Evolutionary conservation across 2,888 invertebrate species (phyloP).

Genomic region (Hoplodrina ambigua): DNA sequence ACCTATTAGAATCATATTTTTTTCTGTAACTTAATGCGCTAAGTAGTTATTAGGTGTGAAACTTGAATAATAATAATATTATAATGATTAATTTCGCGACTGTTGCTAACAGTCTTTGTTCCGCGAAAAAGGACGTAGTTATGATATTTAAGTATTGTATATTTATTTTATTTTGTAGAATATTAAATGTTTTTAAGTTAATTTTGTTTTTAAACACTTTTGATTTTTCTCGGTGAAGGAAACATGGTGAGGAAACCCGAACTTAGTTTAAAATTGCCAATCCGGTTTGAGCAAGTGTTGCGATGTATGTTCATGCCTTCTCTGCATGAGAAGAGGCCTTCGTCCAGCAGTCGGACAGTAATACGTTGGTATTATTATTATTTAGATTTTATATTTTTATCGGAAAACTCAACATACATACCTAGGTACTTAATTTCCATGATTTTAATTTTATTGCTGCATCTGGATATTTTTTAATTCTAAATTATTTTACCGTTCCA

Average conservation of each 20-base stretch:
- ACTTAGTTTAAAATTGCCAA: too few relatives aligned
- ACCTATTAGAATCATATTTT: conserved; percentile 29
- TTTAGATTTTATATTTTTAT: too few relatives aligned
- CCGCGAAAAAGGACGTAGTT: not conserved
- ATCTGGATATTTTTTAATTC: not conserved
- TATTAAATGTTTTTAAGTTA: not conserved
- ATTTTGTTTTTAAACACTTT: not conserved
- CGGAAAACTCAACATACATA: not conserved
- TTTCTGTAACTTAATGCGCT: conserved; percentile 18
- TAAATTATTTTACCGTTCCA: too few relatives aligned
- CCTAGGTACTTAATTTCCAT: too few relatives aligned
- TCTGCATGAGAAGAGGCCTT: too few relatives aligned
- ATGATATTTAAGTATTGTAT: conserved; percentile 3
- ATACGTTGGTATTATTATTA: too few relatives aligned
- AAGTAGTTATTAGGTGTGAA: conserved; percentile 52
- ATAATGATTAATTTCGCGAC: conserved; percentile 44
- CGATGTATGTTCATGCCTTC: too few relatives aligned
- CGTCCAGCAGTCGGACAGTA: too few relatives aligned
- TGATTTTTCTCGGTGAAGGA: not conserved
- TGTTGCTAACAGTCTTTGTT: conserved; percentile 20
- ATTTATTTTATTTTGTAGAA: not conserved
- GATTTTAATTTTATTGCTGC: not conserved
- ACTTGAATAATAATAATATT: conserved; percentile 39
- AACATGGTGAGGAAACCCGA: too few relatives aligned
- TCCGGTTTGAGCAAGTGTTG: too few relatives aligned